These are phyloP conservation scores for Ciconia boyciana DNA, from an alignment of 2,113 vertebrate genomes.

Conservation along the genomic window DNA sequence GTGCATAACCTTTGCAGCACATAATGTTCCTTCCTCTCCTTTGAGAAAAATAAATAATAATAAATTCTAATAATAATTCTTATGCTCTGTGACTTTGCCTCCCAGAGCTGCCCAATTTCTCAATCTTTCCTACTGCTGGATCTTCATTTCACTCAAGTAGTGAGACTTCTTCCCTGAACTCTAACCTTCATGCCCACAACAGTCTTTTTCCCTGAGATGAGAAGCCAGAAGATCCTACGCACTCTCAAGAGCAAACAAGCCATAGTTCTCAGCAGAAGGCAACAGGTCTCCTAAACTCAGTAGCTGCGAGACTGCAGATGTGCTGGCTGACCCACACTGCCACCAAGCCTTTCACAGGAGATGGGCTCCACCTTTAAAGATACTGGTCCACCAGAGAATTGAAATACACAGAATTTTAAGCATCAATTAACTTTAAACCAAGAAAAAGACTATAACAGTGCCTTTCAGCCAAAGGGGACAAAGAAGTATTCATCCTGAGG, in stretches of 20 bases:
- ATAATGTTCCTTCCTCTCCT: not conserved
- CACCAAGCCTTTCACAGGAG: not conserved
- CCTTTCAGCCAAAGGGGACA: not conserved
- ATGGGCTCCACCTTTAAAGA: not conserved
- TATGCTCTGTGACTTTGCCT: not conserved
- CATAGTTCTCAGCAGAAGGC: not conserved
- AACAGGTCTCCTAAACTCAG: accelerated
- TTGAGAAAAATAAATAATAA: not conserved
- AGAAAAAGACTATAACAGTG: not conserved
- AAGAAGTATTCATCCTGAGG: not conserved
- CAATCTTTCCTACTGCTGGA: not conserved
- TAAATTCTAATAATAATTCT: not conserved
- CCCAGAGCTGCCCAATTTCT: not conserved
- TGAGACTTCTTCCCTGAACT: not conserved
- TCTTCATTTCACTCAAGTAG: not conserved
- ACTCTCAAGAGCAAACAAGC: not conserved
- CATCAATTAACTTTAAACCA: not conserved
- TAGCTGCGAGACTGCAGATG: not conserved
- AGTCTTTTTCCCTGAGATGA: not conserved
- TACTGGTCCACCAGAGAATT: not conserved
- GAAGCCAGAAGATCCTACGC: not conserved
- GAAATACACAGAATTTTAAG: not conserved
- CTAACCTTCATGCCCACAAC: not conserved
- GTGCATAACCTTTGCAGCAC: not conserved
- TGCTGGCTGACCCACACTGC: not conserved